A percentile compares a stretch with the other conserved stretches of the same genome.
Evolutionary conservation across 1,140 invertebrate genomes (phyloP).

Genomic region (Coboldia fuscipes): DNA sequence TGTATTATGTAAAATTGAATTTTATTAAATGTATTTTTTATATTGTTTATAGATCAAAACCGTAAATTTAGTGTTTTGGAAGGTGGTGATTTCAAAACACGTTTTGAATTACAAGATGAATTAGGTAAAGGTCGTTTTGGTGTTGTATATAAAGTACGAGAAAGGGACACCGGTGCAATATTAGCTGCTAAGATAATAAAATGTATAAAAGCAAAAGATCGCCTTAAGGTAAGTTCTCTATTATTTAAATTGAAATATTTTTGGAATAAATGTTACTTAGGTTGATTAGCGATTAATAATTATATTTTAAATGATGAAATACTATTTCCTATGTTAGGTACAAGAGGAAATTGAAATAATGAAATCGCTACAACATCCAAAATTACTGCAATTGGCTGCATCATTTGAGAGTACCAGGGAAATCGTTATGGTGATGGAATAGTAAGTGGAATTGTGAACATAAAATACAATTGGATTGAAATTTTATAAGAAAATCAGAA

Average conservation of each 20-base stretch:
- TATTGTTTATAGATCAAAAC: too few relatives aligned
- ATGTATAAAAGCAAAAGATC: conserved; percentile 58
- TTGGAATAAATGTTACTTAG: not conserved
- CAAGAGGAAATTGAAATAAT: conserved; percentile 82
- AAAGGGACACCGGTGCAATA: conserved; percentile 41
- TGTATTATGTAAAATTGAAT: too few relatives aligned
- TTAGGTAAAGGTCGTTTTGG: conserved; percentile 68
- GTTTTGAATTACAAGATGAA: conserved; percentile 44
- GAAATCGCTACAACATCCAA: conserved; percentile 74
- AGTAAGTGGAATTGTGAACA: conserved; percentile 40
- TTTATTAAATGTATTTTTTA: too few relatives aligned
- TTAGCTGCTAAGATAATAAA: conserved; percentile 85
- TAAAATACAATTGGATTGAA: conserved; percentile 3
- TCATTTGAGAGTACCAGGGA: conserved; percentile 71
- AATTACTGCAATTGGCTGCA: conserved; percentile 67
- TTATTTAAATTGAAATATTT: not conserved
- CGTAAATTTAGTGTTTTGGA: conserved; percentile 22
- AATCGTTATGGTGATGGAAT: conserved; percentile 84
- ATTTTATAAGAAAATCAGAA: conserved; percentile 4
- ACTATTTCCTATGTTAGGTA: not conserved
- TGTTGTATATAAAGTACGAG: conserved; percentile 48
- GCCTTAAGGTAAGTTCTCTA: conserved; percentile 40
- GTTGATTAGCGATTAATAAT: not conserved
- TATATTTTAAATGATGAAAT: not conserved
- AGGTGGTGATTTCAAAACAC: conserved; percentile 30